Percentiles rank a stretch among this genome's conserved stretches.
Conservation (phyloP, 2,888 invertebrate genomes). For the Ochropleura plecta region DNA sequence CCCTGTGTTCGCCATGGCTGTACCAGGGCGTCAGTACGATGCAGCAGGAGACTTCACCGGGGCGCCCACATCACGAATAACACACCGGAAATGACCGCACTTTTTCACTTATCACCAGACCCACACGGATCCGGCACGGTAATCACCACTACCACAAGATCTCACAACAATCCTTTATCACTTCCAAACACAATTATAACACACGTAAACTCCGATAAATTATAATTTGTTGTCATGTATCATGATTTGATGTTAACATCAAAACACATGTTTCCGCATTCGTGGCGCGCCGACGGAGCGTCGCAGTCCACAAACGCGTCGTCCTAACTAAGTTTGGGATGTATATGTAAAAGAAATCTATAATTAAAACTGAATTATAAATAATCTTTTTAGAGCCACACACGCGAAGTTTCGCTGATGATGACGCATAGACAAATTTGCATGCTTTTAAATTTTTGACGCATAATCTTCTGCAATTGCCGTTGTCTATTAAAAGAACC, state of each 20-base stretch:
- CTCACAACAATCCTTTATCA: slow-evolving; percentile 64
- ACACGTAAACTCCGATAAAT: slow-evolving; percentile 75
- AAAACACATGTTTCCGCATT: slow-evolving; percentile 88
- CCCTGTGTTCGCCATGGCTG: slow-evolving; percentile 86
- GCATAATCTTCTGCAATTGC: slow-evolving; percentile 75
- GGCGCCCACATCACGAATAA: slow-evolving; percentile 75
- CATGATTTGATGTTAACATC: slow-evolving; percentile 86
- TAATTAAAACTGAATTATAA: slow-evolving; percentile 85
- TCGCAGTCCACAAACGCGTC: slow-evolving; percentile 76
- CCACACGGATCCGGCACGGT: slow-evolving; percentile 60
- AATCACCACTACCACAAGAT: slow-evolving; percentile 64
- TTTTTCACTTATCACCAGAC: slow-evolving; percentile 76
- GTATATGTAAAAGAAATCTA: slow-evolving; percentile 82
- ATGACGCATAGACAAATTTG: slow-evolving; percentile 82
- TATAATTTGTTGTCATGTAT: slow-evolving; percentile 87
- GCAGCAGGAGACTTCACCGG: slow-evolving; percentile 74
- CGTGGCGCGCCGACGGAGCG: slow-evolving; percentile 75
- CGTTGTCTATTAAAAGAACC: slow-evolving; percentile 69
- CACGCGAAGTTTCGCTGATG: slow-evolving; percentile 86
- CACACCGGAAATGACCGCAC: slow-evolving; percentile 79
- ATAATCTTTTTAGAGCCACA: slow-evolving; percentile 86
- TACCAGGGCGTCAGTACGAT: slow-evolving; percentile 70
- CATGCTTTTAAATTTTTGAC: slow-evolving; percentile 81
- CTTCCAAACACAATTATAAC: slow-evolving; percentile 61
- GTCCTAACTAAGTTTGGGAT: slow-evolving; percentile 80